Evolutionary conservation across 2,113 vertebrate species (phyloP).

Genomic region (Sminthopsis crassicaudata): DNA sequence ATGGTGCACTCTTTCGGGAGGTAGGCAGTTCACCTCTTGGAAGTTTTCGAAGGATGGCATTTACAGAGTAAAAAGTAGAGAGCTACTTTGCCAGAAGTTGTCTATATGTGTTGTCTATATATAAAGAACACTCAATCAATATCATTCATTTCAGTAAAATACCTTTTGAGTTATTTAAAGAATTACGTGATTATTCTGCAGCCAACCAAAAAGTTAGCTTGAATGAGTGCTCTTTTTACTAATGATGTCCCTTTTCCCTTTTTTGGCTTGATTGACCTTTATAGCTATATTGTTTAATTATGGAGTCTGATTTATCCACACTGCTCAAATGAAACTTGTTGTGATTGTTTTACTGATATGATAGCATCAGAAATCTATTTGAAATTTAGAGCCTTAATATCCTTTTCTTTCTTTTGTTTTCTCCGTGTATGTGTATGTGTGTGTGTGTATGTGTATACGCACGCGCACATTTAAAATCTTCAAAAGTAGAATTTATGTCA

Average conservation of each 20-base stretch:
- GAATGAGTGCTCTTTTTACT: neutral
- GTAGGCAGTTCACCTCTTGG: conserved; percentile 78
- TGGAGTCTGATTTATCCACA: neutral
- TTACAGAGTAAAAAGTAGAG: neutral
- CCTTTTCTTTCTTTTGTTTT: neutral
- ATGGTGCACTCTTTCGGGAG: conserved; percentile 96
- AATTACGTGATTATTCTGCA: neutral
- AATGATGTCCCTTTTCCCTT: neutral
- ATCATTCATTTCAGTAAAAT: neutral
- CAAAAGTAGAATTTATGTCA: neutral
- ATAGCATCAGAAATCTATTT: neutral
- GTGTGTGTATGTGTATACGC: too few relatives aligned
- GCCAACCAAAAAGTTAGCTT: neutral
- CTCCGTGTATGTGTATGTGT: neutral
- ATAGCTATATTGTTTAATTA: neutral
- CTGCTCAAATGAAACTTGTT: neutral
- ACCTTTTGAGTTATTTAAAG: neutral
- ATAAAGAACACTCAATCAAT: accelerated
- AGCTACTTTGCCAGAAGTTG: neutral
- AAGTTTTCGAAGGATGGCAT: neutral
- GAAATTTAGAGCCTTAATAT: accelerated
- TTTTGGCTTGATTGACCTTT: neutral
- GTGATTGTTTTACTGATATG: neutral
- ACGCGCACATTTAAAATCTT: neutral
- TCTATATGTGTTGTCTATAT: neutral